These are phyloP conservation scores for human DNA, from an alignment of 2,113 vertebrate genomes.

Conservation along the genomic window DNA sequence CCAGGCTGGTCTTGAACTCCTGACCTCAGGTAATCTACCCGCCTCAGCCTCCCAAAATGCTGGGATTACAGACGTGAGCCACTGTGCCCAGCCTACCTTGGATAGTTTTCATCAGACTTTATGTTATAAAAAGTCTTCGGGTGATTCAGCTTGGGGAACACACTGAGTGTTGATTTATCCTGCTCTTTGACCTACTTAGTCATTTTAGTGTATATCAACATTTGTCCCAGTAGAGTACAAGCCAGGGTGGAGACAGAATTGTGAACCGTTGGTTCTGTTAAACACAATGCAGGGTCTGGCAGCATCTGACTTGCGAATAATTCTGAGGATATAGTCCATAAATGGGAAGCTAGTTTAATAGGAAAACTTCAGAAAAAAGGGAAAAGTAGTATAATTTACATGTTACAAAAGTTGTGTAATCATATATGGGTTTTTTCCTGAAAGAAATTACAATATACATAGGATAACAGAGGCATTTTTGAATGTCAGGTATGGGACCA, in stretches of 20 bases:
- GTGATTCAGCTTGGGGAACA: not conserved
- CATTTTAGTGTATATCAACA: not conserved
- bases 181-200: not conserved
- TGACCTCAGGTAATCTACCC: no score
- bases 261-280: not conserved
- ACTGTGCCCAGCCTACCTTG: no score
- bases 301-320: not conserved
- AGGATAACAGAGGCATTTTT: not conserved
- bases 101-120: not conserved
- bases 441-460: not conserved
- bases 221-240: not conserved
- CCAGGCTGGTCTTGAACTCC: no score
- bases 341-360: constrained; percentile 27
- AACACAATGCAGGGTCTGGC: not conserved
- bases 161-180: not conserved
- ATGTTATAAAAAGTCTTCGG: constrained; percentile 3
- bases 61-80: no score
- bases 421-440: not conserved
- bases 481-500: not conserved
- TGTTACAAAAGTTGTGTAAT: not conserved
- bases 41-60: no score
- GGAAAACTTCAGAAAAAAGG: not conserved
- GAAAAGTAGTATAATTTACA: not conserved
- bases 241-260: not conserved
- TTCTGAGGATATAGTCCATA: not conserved